phyloP scores from a whole-genome alignment of 2,113 vertebrate genomes.

The Eidolon helvum region DNA sequence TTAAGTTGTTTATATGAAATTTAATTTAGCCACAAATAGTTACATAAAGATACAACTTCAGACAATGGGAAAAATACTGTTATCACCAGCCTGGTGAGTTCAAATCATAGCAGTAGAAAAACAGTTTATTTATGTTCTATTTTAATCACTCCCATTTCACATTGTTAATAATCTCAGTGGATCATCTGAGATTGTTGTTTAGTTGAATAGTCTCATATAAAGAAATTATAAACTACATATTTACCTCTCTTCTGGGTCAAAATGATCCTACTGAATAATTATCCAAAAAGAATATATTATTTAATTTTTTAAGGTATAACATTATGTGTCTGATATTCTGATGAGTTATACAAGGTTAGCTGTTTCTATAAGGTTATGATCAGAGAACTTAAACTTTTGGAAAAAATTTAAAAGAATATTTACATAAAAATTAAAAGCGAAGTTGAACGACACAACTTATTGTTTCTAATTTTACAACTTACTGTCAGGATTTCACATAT shows the following conservation, averaged over 20 bases:
- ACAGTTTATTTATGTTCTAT: not conserved
- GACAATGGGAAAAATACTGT: not conserved
- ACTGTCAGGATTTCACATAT: not conserved
- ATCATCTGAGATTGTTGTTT: not conserved
- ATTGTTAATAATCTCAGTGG: not conserved
- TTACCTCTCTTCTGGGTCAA: accelerated
- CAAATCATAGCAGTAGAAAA: not conserved
- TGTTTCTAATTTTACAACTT: not conserved
- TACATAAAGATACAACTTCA: not conserved
- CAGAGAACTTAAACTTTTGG: not conserved
- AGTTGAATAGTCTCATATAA: not conserved
- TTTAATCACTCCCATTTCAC: not conserved
- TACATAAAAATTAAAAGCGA: not conserved
- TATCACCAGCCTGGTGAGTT: not conserved
- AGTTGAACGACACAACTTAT: not conserved
- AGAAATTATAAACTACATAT: too few relatives aligned
- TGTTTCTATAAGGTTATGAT: not conserved
- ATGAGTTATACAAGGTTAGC: not conserved
- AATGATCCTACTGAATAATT: not conserved
- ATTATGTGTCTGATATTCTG: not conserved
- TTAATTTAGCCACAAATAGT: not conserved
- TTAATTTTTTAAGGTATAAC: not conserved
- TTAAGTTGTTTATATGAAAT: not conserved
- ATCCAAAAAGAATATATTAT: not conserved
- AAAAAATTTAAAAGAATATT: not conserved